These are phyloP conservation scores for Pagrus major DNA, from an alignment of 2,113 vertebrate genomes.

Conservation along the genomic window DNA sequence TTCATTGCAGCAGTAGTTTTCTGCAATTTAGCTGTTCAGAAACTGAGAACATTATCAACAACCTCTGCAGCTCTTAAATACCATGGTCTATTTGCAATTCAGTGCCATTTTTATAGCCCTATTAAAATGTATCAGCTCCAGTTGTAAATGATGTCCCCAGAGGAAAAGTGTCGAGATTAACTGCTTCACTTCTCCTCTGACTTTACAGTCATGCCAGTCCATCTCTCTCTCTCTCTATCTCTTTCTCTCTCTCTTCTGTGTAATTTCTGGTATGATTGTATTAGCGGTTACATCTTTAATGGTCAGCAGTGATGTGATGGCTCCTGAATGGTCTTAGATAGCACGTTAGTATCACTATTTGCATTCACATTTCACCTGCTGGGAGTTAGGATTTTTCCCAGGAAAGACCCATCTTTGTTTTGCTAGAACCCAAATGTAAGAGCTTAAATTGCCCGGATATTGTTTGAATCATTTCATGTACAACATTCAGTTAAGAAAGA, in stretches of 20 bases:
- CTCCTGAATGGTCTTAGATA: neutral
- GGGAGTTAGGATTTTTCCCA: neutral
- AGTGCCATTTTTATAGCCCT: conserved; percentile 1
- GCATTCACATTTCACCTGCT: neutral
- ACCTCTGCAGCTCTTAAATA: conserved; percentile 6
- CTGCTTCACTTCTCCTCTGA: neutral
- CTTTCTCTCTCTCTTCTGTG: neutral
- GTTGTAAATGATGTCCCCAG: conserved; percentile 10
- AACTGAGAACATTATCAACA: conserved; percentile 67
- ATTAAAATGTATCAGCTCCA: conserved; percentile 8
- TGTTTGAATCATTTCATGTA: neutral
- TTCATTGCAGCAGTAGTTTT: neutral
- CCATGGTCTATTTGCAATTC: conserved; percentile 1
- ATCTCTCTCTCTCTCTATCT: neutral
- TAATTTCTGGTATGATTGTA: neutral
- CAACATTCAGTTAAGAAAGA: neutral
- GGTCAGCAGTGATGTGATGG: neutral
- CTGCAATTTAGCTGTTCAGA: conserved; percentile 57
- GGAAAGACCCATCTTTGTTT: neutral
- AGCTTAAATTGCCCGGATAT: neutral
- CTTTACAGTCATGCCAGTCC: too few relatives aligned
- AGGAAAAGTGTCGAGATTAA: conserved; percentile 17
- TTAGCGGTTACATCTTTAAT: neutral
- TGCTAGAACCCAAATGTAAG: neutral
- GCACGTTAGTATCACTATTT: too few relatives aligned